These are phyloP conservation scores for Chloropsis hardwickii DNA, from an alignment of 2,113 vertebrate species.

Conservation along the genomic window DNA sequence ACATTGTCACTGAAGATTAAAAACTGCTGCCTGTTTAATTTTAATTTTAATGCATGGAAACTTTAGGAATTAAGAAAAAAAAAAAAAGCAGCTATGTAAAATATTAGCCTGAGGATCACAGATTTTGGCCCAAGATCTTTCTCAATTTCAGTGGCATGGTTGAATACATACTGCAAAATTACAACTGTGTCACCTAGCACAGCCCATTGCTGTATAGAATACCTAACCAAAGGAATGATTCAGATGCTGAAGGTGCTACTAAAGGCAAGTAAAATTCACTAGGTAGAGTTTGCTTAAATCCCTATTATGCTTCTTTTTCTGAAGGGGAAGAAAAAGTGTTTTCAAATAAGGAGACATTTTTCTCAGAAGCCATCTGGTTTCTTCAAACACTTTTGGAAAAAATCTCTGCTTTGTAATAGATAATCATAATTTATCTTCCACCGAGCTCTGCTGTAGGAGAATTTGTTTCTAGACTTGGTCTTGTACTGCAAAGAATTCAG, in stretches of 20 bases:
- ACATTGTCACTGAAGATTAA: neutral
- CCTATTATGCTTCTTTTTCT: neutral
- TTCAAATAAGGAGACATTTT: neutral
- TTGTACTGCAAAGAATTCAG: neutral
- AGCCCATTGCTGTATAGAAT: neutral
- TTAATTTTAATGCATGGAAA: neutral
- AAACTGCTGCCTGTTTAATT: neutral
- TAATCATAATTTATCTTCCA: neutral
- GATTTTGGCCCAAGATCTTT: neutral
- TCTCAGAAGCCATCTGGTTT: neutral
- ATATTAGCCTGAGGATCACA: neutral
- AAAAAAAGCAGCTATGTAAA: neutral
- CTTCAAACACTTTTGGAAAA: neutral
- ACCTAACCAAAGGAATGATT: neutral
- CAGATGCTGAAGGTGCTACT: neutral
- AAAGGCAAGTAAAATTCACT: neutral
- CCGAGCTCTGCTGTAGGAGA: neutral
- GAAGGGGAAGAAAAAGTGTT: neutral
- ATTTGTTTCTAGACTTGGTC: neutral
- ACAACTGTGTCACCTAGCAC: fast-evolving
- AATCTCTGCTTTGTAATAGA: neutral
- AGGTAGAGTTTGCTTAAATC: neutral
- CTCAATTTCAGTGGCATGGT: neutral
- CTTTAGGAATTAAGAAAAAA: neutral
- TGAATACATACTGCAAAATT: neutral